Evolutionary conservation across 2,113 vertebrate genomes (phyloP), one percentile per base, ranked within the genome.

Genomic region (Sorex fumeus): DNA sequence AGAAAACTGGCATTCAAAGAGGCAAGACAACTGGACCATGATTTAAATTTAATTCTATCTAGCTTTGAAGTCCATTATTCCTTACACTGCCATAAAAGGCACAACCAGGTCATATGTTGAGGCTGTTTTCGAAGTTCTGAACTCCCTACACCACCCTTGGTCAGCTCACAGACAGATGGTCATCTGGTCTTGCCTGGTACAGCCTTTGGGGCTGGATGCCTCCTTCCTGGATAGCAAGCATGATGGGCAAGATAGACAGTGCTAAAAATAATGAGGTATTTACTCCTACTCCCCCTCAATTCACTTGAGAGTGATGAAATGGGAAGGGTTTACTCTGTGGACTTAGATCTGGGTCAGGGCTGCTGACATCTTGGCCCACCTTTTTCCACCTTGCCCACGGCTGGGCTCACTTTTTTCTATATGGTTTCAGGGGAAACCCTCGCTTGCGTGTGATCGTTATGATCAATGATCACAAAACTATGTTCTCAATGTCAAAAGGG

Each of bases 231-330:
- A 30, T 72, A 57, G 30, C 70, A 95, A 78, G 84, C 84, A 84
- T 40, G 40, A 40, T 40, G 40, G 74, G 70, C 92, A 78, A 95
- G 72, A 36, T 87, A 40, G 84, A 86, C 72, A 47, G n/a, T 0
- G 15, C 96, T 96, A 97, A 97, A 98, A 97, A 96, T 97, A 97
- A 95, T 12, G 70, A 93, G 87, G 90, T 95, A 95, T 97, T 96
- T 88, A 69, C 53, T 91, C 27, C 82, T 97, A 96, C 97, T 96
- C 96, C 96, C 36, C 87, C 88, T 97, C 97, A 97, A 95, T 96
- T 94, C 87, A 64, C 92, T 95, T 90, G 94, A 97, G 94, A 88
- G 97, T 18, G 69, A 64, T 28, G 82, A 92, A 72, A 76, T 82
- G 75, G 25, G 15, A 64, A 93, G 77, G 40, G 84, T 66, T 50